A percentile compares a stretch with the other conserved stretches of the same genome.
phyloP scores from a whole-genome alignment of 2,888 invertebrate genomes.

The Torymus auratus region DNA sequence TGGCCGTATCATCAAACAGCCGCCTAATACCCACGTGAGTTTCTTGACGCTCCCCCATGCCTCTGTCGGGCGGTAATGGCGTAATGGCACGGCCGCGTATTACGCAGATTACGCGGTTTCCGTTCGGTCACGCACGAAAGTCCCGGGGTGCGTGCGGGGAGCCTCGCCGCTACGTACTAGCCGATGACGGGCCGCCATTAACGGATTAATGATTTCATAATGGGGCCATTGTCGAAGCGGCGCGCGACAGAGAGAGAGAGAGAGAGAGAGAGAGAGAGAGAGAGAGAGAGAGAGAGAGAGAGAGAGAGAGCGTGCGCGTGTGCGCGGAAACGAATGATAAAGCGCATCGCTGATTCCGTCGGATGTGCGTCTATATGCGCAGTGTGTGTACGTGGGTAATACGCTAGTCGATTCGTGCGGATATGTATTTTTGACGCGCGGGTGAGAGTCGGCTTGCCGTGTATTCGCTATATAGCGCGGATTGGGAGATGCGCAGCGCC shows the following conservation, averaged over 20 bases:
- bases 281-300: too few species aligned
- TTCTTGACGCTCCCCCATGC: not conserved
- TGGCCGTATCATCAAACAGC: slow-evolving; percentile 1
- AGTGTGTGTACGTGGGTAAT: too few species aligned
- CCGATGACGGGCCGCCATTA: slow-evolving; percentile 65
- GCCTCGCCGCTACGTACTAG: too few species aligned
- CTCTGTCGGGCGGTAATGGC: slow-evolving; percentile 63
- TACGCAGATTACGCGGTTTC: slow-evolving; percentile 71
- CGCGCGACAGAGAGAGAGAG: not conserved
- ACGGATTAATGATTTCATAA: slow-evolving; percentile 72
- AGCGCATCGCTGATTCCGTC: slow-evolving; percentile 18
- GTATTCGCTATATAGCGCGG: too few species aligned
- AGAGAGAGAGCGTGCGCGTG: too few species aligned
- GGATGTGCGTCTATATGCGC: too few species aligned
- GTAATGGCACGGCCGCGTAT: slow-evolving; percentile 68
- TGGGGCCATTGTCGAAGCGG: slow-evolving; percentile 58
- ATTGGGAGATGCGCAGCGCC: too few species aligned
- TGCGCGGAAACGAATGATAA: slow-evolving; percentile 22
- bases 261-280: too few species aligned
- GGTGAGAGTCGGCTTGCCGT: too few species aligned
- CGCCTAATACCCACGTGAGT: not conserved
- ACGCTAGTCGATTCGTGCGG: too few species aligned
- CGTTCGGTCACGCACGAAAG: slow-evolving; percentile 69
- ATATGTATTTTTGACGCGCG: too few species aligned
- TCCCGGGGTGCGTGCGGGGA: slow-evolving; percentile 37